These are phyloP conservation scores for Vanessa atalanta DNA, from an alignment of 1,140 invertebrate genomes.

Conservation along the genomic window DNA sequence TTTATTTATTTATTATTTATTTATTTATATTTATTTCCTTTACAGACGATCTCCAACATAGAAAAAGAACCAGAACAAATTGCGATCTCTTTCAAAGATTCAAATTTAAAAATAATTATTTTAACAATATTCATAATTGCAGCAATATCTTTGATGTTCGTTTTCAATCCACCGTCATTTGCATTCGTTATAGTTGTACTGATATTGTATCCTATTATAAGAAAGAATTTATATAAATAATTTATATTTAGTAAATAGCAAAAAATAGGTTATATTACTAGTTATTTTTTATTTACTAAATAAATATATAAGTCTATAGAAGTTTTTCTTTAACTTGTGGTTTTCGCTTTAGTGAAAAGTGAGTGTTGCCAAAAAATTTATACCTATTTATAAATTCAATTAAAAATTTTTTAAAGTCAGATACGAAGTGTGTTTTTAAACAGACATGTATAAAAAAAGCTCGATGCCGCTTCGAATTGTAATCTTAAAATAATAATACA, in stretches of 20 bases:
- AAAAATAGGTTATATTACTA: not conserved
- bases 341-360: no score
- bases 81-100: conserved; percentile 40
- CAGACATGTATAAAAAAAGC: no score
- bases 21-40: conserved; percentile 33
- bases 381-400: no score
- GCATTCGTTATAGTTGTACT: conserved; percentile 35
- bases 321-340: no score
- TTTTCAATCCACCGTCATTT: conserved; percentile 45
- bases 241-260: not conserved
- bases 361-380: no score
- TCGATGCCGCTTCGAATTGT: no score
- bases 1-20: no score
- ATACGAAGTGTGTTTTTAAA: no score
- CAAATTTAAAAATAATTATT: conserved; percentile 31
- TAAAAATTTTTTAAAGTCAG: no score
- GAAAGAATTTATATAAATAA: not conserved
- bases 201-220: conserved; percentile 34
- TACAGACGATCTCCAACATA: conserved; percentile 58
- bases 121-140: conserved; percentile 22
- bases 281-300: no score
- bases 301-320: no score
- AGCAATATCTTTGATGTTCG: conserved; percentile 40
- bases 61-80: conserved; percentile 48
- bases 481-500: no score